Evolutionary conservation across 1,140 invertebrate genomes (phyloP).

Genomic region (Papilio helenus): DNA sequence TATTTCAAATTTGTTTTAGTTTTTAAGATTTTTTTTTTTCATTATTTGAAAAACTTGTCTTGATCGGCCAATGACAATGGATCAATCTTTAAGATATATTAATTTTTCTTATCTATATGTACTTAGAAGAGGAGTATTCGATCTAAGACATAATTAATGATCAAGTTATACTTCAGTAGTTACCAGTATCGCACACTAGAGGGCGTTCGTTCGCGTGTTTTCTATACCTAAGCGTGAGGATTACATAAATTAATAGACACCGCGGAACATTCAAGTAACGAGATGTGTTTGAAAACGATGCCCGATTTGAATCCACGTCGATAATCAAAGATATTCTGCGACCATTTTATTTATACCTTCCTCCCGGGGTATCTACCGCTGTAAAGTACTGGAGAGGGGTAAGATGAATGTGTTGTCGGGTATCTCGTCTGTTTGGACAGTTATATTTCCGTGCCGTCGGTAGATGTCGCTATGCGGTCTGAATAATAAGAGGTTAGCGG

Average conservation of each 20-base stretch:
- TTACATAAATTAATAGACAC: slow-evolving; percentile 57
- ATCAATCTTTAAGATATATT: background rate
- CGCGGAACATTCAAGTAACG: slow-evolving; percentile 46
- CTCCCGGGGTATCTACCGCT: slow-evolving; percentile 26
- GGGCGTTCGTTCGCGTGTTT: background rate
- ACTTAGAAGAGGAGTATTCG: background rate
- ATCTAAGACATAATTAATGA: background rate
- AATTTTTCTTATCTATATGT: no score
- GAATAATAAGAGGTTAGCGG: slow-evolving; percentile 46
- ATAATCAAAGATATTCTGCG: slow-evolving; percentile 68
- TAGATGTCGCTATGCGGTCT: slow-evolving; percentile 53
- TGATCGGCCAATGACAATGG: background rate
- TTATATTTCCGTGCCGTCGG: slow-evolving; percentile 70
- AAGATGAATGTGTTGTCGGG: slow-evolving; percentile 59
- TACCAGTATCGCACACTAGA: background rate
- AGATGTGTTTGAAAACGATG: slow-evolving; percentile 52
- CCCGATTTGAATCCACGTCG: slow-evolving; percentile 57
- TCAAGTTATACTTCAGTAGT: background rate
- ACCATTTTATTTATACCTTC: slow-evolving; percentile 50
- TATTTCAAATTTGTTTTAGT: background rate
- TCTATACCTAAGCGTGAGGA: background rate
- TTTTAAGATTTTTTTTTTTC: background rate
- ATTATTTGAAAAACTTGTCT: background rate
- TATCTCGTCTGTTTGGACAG: slow-evolving; percentile 68
- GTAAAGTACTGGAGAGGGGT: slow-evolving; percentile 37